A percentile compares a stretch with the other conserved stretches of the same genome.
Evolutionary conservation across 2,888 invertebrate genomes (phyloP).

Genomic region (Ashinkailepas kermadecensis): DNA sequence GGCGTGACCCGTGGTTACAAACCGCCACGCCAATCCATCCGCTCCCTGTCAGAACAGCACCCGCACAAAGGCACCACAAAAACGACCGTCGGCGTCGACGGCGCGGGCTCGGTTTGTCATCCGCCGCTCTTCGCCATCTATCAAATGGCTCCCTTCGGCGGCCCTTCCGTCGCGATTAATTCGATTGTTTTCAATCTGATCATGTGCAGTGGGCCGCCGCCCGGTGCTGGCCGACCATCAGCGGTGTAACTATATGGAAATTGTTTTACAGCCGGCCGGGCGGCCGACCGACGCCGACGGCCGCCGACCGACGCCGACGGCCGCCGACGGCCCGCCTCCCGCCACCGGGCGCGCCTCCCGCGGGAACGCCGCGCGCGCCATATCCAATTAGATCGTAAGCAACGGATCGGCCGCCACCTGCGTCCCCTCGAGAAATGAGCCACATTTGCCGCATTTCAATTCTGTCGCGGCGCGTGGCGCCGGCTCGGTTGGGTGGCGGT

Average conservation of each 20-base stretch:
- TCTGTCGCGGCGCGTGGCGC: background rate
- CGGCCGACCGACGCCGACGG: background rate
- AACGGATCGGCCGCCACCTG: conserved; percentile 19
- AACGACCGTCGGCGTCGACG: background rate
- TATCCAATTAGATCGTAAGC: conserved; percentile 18
- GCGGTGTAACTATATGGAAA: conserved; percentile 14
- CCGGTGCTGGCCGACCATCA: background rate
- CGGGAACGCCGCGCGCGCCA: background rate
- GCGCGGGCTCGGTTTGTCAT: background rate
- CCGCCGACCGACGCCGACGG: background rate
- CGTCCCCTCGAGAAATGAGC: conserved; percentile 6
- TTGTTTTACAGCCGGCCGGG: background rate
- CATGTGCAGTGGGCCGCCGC: background rate
- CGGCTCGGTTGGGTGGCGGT: background rate
- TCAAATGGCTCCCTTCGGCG: background rate
- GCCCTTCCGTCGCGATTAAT: background rate
- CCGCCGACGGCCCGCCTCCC: background rate
- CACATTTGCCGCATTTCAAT: conserved; percentile 12
- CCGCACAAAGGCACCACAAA: no score
- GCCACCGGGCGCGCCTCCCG: background rate
- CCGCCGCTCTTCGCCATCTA: background rate
- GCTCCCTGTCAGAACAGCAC: no score
- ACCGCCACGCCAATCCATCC: no score
- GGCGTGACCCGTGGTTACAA: no score
- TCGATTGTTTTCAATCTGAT: conserved; percentile 23